Conservation (phyloP, 2,888 invertebrate species). For the Drosophila cyrtoloma region DNA sequence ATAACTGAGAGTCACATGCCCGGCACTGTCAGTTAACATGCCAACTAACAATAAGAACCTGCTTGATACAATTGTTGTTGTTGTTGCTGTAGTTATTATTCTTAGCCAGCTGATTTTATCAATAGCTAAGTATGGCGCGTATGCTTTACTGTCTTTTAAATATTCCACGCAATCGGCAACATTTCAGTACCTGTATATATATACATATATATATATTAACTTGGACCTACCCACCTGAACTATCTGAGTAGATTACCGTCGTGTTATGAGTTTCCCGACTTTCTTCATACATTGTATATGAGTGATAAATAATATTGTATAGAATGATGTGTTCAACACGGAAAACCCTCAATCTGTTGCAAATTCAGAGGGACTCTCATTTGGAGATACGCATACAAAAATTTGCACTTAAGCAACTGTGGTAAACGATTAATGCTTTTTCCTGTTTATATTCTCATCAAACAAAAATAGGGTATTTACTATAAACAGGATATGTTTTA, state of each 20-base stretch:
- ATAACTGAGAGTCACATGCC: slow-evolving; percentile 67
- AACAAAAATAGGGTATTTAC: not conserved
- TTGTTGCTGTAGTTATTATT: slow-evolving; percentile 5
- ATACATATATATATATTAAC: not conserved
- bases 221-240: not conserved
- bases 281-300: not conserved
- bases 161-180: slow-evolving; percentile 9
- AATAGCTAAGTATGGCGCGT: slow-evolving; percentile 16
- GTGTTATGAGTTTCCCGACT: not conserved
- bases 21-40: slow-evolving; percentile 48
- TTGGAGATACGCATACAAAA: slow-evolving; percentile 11
- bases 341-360: not conserved
- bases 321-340: not conserved
- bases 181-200: not conserved
- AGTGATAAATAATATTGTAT: not conserved
- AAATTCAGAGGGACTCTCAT: not conserved
- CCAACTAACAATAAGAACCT: slow-evolving; percentile 45
- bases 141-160: slow-evolving; percentile 10
- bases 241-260: not conserved
- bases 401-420: slow-evolving; percentile 6
- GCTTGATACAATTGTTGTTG: slow-evolving; percentile 2
- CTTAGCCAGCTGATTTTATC: slow-evolving; percentile 25
- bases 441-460: not conserved
- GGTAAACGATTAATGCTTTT: slow-evolving; percentile 23
- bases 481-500: not conserved